These are phyloP conservation scores for Machimus atricapillus DNA, from an alignment of 2,888 invertebrate genomes.

Conservation along the genomic window DNA sequence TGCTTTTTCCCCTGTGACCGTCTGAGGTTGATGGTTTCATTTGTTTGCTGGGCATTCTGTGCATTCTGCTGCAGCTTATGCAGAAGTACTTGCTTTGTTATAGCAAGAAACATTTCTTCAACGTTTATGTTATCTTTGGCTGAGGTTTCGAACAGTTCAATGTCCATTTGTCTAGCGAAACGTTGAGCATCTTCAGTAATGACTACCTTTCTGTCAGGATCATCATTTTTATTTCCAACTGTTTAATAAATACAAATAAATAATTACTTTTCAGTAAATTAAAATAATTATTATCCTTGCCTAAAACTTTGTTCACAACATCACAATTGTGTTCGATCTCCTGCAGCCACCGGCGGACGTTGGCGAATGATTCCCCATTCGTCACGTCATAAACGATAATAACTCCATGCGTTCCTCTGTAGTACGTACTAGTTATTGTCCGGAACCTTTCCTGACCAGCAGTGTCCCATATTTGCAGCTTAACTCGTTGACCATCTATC, in stretches of 20 bases:
- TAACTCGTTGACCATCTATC: conserved; percentile 88
- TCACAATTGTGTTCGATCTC: conserved; percentile 99
- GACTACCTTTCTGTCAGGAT: conserved; percentile 93
- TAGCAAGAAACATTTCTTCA: conserved; percentile 89
- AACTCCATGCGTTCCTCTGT: conserved; percentile 98
- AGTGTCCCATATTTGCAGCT: conserved; percentile 98
- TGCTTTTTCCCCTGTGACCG: conserved; percentile 55
- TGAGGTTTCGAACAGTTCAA: conserved; percentile 96
- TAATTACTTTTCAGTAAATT: background rate
- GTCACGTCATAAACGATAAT: conserved; percentile 99
- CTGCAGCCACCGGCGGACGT: conserved; percentile 98
- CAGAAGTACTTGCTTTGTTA: conserved; percentile 65
- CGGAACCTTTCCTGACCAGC: conserved; percentile 97
- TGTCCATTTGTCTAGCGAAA: conserved; percentile 97
- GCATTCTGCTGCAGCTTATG: conserved; percentile 60
- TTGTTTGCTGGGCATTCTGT: conserved; percentile 58
- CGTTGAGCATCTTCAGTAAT: conserved; percentile 95
- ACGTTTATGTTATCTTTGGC: conserved; percentile 99
- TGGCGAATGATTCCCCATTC: conserved; percentile 98
- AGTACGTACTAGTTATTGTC: conserved; percentile 99
- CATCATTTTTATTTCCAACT: conserved; percentile 98
- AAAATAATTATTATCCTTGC: conserved; percentile 63
- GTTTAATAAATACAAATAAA: conserved; percentile 53
- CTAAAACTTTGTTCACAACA: conserved; percentile 96
- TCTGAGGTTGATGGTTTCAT: conserved; percentile 59